Base-by-base conservation (phyloP, 2,888 invertebrate species). In the Drosophila paramelanica region DNA sequence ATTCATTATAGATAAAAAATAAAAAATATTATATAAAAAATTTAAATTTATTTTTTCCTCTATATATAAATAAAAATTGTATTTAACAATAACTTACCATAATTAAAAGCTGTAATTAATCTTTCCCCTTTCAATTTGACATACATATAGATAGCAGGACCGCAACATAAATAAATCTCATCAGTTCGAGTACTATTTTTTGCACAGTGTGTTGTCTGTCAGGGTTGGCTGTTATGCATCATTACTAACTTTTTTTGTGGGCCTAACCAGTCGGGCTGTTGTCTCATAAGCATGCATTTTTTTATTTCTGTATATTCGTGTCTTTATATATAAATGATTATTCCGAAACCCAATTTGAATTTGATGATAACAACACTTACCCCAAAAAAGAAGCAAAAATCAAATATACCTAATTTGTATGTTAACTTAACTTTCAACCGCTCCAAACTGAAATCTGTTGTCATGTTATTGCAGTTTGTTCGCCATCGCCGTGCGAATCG, bases 401-500 rank as follows among this genome's bases (percentile, higher is more conserved):
- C 8, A 31, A 8, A 58, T 38, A 39, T 49, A 38, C 11, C 59
- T 66, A 74, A 75, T 53, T 42, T 74, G 14, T 74, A 43, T 78
- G 71, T 78, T 17, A 7, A 4, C 1, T 6, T 8, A 31, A 14
- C 2, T 41, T 10, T 3, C 13, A 13, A 10, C 5, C 45, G 31
- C n/a, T n/a, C 10, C 10, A 45, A 38, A 45, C 20, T 73, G 31
- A 61, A 45, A 50, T 38, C 7, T n/a, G 46, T 25, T 51, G 23
- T 13, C 14, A 27, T 41, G 53, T 62, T 6, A 59, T 96, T 46
- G 93, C 94, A 81, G 96, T 95, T n/a, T 95, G 95, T 84, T 96
- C 96, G 20, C 96, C 96, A 0, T 96, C 96, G 1, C 96, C 96
- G 0, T 95, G 96, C 87, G 96, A 95, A 69, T 96, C 96, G 4